phyloP scores from a whole-genome alignment of 2,113 vertebrate species.

The Coptodon rendalli region DNA sequence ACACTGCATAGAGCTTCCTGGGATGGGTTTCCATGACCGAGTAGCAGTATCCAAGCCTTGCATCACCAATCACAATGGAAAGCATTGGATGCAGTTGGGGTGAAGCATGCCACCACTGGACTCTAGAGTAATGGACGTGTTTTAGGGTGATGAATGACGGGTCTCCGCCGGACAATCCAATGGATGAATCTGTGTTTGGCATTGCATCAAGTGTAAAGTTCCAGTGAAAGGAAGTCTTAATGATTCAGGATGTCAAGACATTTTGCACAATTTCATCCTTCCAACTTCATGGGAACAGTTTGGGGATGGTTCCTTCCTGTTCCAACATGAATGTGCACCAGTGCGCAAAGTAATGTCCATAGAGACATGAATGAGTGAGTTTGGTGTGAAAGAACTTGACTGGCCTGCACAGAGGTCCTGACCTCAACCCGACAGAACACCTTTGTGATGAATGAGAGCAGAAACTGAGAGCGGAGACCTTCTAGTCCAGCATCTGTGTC shows the following conservation, averaged over 20 bases:
- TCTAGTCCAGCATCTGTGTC: background rate
- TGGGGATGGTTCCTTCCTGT: too few relatives aligned
- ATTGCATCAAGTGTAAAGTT: background rate
- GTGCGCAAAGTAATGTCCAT: background rate
- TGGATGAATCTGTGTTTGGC: background rate
- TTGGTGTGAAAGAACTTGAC: background rate
- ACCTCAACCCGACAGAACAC: background rate
- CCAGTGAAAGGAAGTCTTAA: background rate
- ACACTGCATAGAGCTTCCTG: background rate
- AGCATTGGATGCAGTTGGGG: background rate
- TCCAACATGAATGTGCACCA: background rate
- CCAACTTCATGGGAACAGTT: too few relatives aligned
- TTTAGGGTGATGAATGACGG: background rate
- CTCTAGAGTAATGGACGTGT: background rate
- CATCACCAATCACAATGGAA: background rate
- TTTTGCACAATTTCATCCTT: too few relatives aligned
- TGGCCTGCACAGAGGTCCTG: background rate
- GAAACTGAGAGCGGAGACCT: background rate
- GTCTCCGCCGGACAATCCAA: background rate
- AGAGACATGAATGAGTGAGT: background rate
- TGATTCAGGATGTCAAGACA: background rate
- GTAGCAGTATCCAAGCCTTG: background rate
- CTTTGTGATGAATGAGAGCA: background rate
- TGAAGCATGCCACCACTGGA: background rate
- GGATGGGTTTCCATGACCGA: background rate